These are phyloP conservation scores for Lepilemur septentrionalis DNA, from an alignment of 2,797 vertebrate species.

Conservation along the genomic window DNA sequence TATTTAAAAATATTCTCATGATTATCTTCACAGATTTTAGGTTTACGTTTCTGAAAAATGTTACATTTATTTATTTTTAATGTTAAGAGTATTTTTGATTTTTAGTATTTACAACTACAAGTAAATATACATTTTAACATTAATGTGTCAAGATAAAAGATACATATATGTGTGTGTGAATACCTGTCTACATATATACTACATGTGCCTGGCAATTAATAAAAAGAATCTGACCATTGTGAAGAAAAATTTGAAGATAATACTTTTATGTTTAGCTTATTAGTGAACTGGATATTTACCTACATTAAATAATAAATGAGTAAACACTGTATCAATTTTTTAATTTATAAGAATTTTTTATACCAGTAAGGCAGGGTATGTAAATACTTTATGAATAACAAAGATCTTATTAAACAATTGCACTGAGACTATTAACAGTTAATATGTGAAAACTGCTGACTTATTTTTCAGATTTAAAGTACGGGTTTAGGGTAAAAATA, in stretches of 20 bases:
- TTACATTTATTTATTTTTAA: constrained; percentile 15
- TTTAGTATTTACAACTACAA: neutral
- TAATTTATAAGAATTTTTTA: constrained; percentile 27
- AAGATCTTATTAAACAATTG: neutral
- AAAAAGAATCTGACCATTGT: neutral
- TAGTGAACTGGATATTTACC: neutral
- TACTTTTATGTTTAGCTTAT: neutral
- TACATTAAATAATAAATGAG: neutral
- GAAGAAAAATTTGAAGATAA: constrained; percentile 44
- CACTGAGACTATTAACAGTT: neutral
- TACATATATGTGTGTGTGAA: neutral
- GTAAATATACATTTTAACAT: neutral
- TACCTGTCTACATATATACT: neutral
- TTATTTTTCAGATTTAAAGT: neutral
- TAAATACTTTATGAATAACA: constrained; percentile 31
- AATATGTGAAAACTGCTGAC: neutral
- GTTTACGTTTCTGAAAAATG: constrained; percentile 5
- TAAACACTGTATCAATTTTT: neutral
- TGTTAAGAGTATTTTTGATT: neutral
- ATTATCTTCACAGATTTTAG: constrained; percentile 18
- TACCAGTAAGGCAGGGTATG: neutral
- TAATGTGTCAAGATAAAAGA: neutral
- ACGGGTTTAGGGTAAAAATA: neutral
- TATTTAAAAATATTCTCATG: neutral
- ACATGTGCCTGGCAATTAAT: neutral